Conservation (phyloP, 2,113 vertebrate genomes). For the Hyperoodon ampullatus region DNA sequence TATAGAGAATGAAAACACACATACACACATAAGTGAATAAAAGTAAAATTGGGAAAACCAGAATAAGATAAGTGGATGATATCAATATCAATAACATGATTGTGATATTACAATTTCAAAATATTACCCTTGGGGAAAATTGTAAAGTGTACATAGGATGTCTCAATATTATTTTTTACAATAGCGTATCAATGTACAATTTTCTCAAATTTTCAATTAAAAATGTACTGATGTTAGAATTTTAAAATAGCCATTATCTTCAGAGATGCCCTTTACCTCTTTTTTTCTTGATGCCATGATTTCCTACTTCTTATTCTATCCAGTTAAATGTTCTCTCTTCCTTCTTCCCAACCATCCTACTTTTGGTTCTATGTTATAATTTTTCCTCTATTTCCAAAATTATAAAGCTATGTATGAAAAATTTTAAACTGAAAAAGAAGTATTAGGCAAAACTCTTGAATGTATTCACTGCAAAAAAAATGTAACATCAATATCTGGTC, state of each 20-base stretch:
- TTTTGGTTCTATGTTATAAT: background rate
- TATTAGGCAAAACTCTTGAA: background rate
- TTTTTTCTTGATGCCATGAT: background rate
- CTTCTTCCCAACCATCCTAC: background rate
- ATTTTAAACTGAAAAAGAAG: background rate
- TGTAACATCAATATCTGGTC: background rate
- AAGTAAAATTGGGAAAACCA: background rate
- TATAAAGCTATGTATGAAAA: background rate
- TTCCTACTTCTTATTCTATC: background rate
- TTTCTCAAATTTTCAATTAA: slow-evolving; percentile 27
- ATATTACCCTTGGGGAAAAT: background rate
- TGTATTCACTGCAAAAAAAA: background rate
- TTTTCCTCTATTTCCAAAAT: background rate
- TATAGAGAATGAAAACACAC: background rate
- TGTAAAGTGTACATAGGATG: background rate
- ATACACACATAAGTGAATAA: background rate
- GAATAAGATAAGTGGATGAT: background rate
- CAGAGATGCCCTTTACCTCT: background rate
- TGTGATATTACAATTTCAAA: background rate
- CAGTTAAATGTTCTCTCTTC: background rate
- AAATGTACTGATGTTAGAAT: background rate
- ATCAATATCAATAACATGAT: background rate
- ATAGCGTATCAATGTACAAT: background rate
- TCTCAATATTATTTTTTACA: background rate
- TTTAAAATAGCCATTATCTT: background rate